Conservation (phyloP, 2,888 invertebrate genomes). For the Dicyrtomina minuta region DNA sequence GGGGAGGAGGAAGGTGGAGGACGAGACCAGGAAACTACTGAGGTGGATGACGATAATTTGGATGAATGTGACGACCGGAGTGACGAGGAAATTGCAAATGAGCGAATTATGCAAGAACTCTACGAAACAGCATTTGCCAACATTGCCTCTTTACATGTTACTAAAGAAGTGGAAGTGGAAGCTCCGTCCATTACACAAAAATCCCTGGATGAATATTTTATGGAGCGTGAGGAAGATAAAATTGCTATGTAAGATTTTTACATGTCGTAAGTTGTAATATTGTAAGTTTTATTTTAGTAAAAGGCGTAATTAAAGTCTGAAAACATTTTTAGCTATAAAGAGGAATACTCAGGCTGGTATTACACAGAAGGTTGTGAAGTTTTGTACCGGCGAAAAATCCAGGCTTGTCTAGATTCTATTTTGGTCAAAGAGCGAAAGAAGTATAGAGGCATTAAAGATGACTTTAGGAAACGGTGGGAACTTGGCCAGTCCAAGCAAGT, state of each 20-base stretch:
- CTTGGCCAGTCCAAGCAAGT: conserved; percentile 37
- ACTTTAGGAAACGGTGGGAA: conserved; percentile 42
- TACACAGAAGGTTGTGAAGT: conserved; percentile 22
- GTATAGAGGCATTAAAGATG: conserved; percentile 37
- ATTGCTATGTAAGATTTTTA: conserved; percentile 30
- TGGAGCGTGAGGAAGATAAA: conserved; percentile 40
- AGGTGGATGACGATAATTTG: not conserved
- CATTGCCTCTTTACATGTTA: not conserved
- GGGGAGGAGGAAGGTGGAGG: not conserved
- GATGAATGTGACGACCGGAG: conserved; percentile 18
- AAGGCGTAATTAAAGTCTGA: too few relatives aligned
- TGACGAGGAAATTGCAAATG: conserved; percentile 19
- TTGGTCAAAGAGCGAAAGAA: conserved; percentile 42
- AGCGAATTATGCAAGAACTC: conserved; percentile 6
- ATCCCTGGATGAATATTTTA: conserved; percentile 43
- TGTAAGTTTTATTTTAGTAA: too few relatives aligned
- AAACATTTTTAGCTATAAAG: not conserved
- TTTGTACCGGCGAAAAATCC: not conserved
- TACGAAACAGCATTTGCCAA: conserved; percentile 3
- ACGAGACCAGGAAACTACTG: not conserved
- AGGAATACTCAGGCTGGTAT: conserved; percentile 10
- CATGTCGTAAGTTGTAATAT: not conserved
- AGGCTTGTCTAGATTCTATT: conserved; percentile 38
- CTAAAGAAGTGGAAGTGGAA: not conserved
- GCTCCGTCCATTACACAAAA: conserved; percentile 39